Evolutionary conservation across 1,140 invertebrate genomes (phyloP).

Genomic region (Drosophila punjabiensis): DNA sequence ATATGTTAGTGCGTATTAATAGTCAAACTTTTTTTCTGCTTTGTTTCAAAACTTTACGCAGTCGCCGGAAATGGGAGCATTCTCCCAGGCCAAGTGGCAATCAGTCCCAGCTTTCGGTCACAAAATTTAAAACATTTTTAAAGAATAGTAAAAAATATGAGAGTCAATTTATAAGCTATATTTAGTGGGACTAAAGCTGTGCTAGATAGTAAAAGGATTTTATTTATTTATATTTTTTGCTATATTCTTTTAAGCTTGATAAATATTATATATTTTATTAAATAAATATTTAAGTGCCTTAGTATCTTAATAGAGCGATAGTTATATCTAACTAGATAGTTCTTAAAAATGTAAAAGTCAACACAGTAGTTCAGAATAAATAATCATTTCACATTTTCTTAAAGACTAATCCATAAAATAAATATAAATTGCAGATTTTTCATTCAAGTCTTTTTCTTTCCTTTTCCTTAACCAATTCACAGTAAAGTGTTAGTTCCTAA

Average conservation of each 20-base stretch:
- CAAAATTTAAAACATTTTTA: slow-evolving; percentile 15
- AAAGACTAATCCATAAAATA: no score
- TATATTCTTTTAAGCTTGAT: background rate
- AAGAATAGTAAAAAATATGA: slow-evolving; percentile 24
- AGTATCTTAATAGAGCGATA: no score
- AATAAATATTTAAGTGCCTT: background rate
- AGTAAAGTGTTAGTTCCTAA: no score
- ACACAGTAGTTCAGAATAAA: no score
- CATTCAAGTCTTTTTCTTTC: no score
- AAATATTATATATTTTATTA: background rate
- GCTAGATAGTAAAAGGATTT: background rate
- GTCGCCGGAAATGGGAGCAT: slow-evolving; percentile 8
- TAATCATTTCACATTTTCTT: no score
- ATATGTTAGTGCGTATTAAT: slow-evolving; percentile 53
- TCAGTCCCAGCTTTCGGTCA: slow-evolving; percentile 5
- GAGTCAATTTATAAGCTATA: background rate
- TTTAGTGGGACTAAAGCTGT: background rate
- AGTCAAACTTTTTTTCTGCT: slow-evolving; percentile 20
- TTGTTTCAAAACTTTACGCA: slow-evolving; percentile 35
- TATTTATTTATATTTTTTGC: background rate
- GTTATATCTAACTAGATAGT: no score
- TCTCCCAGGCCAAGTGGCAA: slow-evolving; percentile 10
- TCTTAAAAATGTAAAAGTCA: no score
- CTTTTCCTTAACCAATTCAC: no score
- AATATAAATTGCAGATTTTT: no score